Conservation (phyloP, 1,140 invertebrate genomes). For the Zeugodacus cucurbitae region DNA sequence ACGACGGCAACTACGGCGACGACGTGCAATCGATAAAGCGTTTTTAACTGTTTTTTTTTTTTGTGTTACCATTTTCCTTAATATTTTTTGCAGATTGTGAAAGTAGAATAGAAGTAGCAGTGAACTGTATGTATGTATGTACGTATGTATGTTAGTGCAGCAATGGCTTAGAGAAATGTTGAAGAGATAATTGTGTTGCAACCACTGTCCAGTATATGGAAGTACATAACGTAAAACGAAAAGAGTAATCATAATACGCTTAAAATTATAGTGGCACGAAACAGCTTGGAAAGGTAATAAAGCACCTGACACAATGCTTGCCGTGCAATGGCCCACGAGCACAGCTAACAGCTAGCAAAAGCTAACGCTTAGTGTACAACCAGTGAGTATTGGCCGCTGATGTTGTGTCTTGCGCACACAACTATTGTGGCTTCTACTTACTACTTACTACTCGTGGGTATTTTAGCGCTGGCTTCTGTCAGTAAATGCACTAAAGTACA, state of each 20-base stretch:
- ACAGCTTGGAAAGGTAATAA: constrained; percentile 11
- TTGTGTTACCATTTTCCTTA: background rate
- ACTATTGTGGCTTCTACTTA: background rate
- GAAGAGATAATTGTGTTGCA: background rate
- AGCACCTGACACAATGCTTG: constrained; percentile 25
- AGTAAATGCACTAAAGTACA: background rate
- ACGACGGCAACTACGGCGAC: background rate
- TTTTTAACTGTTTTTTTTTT: constrained; percentile 21
- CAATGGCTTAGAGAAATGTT: background rate
- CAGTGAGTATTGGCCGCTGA: background rate
- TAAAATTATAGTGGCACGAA: constrained; percentile 12
- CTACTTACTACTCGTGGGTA: background rate
- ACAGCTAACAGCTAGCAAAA: background rate
- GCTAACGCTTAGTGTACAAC: too few relatives aligned
- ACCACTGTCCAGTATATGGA: background rate
- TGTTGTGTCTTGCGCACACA: background rate
- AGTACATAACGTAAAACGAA: background rate
- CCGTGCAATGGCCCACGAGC: background rate
- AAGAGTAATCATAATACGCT: constrained; percentile 14
- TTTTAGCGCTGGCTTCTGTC: background rate
- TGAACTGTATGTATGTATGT: background rate
- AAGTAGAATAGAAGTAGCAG: constrained; percentile 29
- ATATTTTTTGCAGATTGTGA: constrained; percentile 7
- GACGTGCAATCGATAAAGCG: constrained; percentile 6
- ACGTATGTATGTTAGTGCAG: background rate